phyloP scores from a whole-genome alignment of 2,113 vertebrate species.

The Speoplatyrhinus poulsoni region DNA sequence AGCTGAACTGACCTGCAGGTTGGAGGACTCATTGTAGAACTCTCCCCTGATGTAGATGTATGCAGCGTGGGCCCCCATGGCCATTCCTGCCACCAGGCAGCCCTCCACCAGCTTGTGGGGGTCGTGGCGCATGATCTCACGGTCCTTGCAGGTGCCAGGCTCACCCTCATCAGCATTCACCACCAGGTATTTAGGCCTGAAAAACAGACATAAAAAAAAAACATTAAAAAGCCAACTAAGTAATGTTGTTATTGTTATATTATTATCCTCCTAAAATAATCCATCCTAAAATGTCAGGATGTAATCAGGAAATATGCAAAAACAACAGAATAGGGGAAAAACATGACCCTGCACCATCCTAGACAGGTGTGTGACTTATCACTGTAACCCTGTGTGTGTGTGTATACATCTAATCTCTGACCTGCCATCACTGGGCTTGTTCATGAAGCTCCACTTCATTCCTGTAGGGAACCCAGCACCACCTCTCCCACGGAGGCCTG shows the following conservation, averaged over 20 bases:
- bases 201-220: background rate
- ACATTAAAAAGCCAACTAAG: background rate
- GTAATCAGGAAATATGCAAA: background rate
- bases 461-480: constrained; percentile 97
- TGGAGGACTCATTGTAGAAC: constrained; percentile 97
- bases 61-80: constrained; percentile 87
- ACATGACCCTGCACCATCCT: no score
- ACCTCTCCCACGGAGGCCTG: constrained; percentile 90
- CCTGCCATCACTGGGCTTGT: constrained; percentile 93
- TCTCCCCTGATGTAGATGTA: constrained; percentile 93
- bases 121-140: constrained; percentile 94
- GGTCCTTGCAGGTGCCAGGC: constrained; percentile 95
- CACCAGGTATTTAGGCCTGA: constrained; percentile 95
- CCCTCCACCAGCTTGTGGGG: constrained; percentile 97
- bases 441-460: constrained; percentile 99
- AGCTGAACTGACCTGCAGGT: constrained; percentile 74
- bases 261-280: no score
- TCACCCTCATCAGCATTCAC: constrained; percentile 98
- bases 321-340: no score
- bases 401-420: constrained; percentile 43
- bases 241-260: background rate
- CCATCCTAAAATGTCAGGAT: background rate
- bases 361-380: background rate
- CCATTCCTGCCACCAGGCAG: constrained; percentile 86
- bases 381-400: no score